Evolutionary conservation across 2,797 vertebrate species (phyloP).

Genomic region (Loriculus beryllinus): DNA sequence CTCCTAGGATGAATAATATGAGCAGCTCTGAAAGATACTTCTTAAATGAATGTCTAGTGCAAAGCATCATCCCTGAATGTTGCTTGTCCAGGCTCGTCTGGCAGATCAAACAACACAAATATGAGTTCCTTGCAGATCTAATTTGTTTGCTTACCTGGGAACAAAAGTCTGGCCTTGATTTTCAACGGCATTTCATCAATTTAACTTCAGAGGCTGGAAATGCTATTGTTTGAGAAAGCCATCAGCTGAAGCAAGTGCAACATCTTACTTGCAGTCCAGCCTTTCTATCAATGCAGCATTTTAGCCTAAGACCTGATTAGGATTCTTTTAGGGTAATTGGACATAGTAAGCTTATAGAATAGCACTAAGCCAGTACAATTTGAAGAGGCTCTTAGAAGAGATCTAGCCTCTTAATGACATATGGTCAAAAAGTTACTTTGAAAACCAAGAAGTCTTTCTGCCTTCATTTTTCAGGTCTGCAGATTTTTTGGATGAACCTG

Average conservation of each 20-base stretch:
- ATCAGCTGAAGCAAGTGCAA: neutral
- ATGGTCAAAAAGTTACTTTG: constrained; percentile 41
- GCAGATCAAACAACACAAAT: neutral
- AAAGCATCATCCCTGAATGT: neutral
- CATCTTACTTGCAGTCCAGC: neutral
- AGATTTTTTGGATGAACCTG: neutral
- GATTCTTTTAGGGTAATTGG: constrained; percentile 59
- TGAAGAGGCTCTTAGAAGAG: constrained; percentile 41
- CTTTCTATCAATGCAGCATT: neutral
- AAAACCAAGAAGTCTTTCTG: neutral
- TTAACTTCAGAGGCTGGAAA: neutral
- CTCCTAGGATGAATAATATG: neutral
- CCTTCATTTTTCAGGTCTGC: neutral
- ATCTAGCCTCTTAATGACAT: constrained; percentile 42
- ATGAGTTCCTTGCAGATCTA: neutral
- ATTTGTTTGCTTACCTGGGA: neutral
- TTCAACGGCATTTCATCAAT: neutral
- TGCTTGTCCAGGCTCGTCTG: neutral
- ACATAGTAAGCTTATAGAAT: constrained; percentile 38
- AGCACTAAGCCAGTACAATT: constrained; percentile 18
- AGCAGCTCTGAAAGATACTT: neutral
- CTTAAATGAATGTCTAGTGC: neutral
- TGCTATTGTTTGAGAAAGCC: neutral
- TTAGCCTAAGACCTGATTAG: constrained; percentile 39
- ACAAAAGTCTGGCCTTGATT: neutral